These are phyloP conservation scores for Atractosteus spatula DNA, from an alignment of 2,113 vertebrate species.

Conservation along the genomic window DNA sequence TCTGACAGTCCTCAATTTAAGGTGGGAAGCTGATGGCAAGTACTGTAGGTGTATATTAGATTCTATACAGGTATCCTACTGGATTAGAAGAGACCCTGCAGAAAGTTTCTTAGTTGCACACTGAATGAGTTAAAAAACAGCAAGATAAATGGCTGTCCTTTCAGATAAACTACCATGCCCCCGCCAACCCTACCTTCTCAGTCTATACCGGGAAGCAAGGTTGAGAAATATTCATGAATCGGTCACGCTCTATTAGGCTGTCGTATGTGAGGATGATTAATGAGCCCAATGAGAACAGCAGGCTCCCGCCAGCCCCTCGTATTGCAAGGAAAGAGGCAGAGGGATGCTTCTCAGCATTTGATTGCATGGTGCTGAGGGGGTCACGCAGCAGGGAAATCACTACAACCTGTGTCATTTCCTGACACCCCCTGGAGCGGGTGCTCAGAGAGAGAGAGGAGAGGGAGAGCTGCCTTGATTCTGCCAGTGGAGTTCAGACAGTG, in stretches of 20 bases:
- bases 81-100: no score
- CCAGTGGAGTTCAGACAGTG: no score
- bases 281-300: constrained; percentile 39
- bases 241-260: constrained; percentile 63
- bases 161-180: constrained; percentile 27
- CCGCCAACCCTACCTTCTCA: constrained; percentile 24
- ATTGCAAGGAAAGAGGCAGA: constrained; percentile 36
- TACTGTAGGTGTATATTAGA: no score
- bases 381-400: constrained; percentile 14
- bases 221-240: constrained; percentile 64
- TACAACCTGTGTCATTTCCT: constrained; percentile 11
- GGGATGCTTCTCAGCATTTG: constrained; percentile 2
- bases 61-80: no score
- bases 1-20: no score
- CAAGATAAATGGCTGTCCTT: constrained; percentile 47
- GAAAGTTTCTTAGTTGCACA: no score
- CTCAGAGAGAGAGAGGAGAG: no score
- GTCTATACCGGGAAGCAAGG: constrained; percentile 14
- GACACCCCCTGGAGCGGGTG: neutral
- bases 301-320: constrained; percentile 24
- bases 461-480: no score
- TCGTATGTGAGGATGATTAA: constrained; percentile 62
- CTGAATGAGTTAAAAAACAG: constrained; percentile 29
- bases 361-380: constrained; percentile 12
- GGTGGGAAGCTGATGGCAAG: no score